Base-by-base conservation (phyloP, 1,140 invertebrate species). In the Dendrolimus kikuchii region DNA sequence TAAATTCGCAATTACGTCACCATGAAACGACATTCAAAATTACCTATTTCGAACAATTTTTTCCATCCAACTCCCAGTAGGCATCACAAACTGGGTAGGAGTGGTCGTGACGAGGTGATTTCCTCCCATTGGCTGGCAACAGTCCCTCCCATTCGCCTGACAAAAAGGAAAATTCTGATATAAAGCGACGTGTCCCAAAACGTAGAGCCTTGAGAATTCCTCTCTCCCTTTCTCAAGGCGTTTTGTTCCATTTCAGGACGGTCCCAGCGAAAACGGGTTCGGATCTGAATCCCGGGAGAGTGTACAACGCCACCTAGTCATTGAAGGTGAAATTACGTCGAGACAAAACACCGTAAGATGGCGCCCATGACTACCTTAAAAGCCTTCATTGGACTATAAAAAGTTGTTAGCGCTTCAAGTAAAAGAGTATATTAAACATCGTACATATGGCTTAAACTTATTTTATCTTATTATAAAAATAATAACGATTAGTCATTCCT, bases 21-120 rank as follows among this genome's bases (percentile, higher is more conserved):
- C 71, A 71, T 65, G 66, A 67, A 82, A 81, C 73, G 73, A 74
- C 66, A 69, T 77, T 78, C 74, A 72, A 76, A 86, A 86, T 86
- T 86, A 86, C 82, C 80, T 83, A 86, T 81, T 74, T 71, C 79
- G 59, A 82, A 82, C 79, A 82, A 69, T 82, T 51, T 81, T 80
- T 81, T 76, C 57, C 69, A 72, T 71, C 53, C 73, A 84, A 86
- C 49, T 84, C 82, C 82, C 82, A 68, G 82, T 86, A 86, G 82
- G 82, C 81, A 86, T 73, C 61, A 68, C 69, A 74, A 83, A 84
- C 73, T 65, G 61, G 63, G 69, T 86, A 69, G 82, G 81, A 71
- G 82, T 84, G 79, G 79, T 68, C 70, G 57, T 56, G 51, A 50
- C 52, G 57, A 57, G 53, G 59, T 41, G 64, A 71, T 68, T 71